Base-by-base conservation (phyloP, 2,888 invertebrate species). In the Himalopsyche tibetana region DNA sequence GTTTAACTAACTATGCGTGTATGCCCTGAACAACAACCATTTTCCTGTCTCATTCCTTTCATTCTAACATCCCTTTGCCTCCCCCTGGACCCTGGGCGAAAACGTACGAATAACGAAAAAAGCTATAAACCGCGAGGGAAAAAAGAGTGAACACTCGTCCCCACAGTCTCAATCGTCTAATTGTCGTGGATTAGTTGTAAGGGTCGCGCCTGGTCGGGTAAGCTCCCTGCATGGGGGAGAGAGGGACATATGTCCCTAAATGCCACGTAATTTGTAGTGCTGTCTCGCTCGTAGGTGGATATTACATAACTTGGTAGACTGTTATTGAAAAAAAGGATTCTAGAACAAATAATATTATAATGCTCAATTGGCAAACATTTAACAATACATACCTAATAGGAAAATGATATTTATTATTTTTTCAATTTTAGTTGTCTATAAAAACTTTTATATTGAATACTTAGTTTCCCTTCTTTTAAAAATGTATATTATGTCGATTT, bases 141-240 rank as follows among this genome's bases (percentile, higher is more conserved):
- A 19, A 82, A 82, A 82, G 56, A 82, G 82, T 55, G 82, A 82
- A 56, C 56, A 63, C 28, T 81, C 55, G 28, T 82, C 56, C 81
- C 80, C 55, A 42, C 51, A 38, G 74, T 69, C 84, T 80, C 84
- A 82, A 86, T 88, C 87, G 86, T 82, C 88, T 88, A 88, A 88
- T 87, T 87, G 87, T 88, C 87, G 82, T 83, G 88, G 86, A 88
- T 88, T 88, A 88, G 86, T 86, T 84, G 55, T 82, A 83, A 87
- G 88, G 87, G 86, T 82, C 38, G 83, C 19, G 38, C 80, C 86
- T 84, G 55, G 63, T 84, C 74, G 84, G 82, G 74, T 84, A 83
- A 85, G 82, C 40, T 19, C 40, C 42, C 84, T 56, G 38, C 5
- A 5, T 80, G 40, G 12, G 51, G 55, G 28, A 82, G 74, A 85